Conservation (phyloP, 2,113 vertebrate genomes). For the Labeo catla region DNA sequence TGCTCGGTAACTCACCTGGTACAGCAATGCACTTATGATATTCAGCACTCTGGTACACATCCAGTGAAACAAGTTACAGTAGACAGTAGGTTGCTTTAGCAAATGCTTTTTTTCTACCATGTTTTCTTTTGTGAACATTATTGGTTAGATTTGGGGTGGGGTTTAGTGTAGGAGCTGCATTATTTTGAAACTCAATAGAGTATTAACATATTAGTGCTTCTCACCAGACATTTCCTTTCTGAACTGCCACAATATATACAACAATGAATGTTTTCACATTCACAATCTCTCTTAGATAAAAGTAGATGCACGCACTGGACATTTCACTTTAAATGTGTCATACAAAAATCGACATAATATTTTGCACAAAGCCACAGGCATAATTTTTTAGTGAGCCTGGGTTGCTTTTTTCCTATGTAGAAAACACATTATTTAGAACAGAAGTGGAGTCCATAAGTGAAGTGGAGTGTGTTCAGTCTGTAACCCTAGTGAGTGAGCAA, state of each 20-base stretch:
- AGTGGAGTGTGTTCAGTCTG: neutral
- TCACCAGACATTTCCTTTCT: neutral
- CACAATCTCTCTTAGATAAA: neutral
- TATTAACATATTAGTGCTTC: no score
- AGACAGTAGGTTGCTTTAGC: no score
- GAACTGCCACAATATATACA: neutral
- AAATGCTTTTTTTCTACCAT: no score
- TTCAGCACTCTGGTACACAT: no score
- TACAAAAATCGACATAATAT: neutral
- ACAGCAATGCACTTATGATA: no score
- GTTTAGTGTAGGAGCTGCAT: no score
- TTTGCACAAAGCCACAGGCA: neutral
- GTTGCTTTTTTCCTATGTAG: neutral
- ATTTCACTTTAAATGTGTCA: neutral
- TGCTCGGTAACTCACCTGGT: no score
- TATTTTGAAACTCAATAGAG: no score
- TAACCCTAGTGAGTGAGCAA: neutral
- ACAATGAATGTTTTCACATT: neutral
- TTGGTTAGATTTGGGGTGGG: no score
- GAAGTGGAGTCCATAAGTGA: neutral
- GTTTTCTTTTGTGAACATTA: no score
- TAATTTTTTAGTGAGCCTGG: neutral
- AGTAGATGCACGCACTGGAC: neutral
- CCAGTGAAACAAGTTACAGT: no score
- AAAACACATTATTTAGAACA: neutral